These are phyloP conservation scores for Euthynnus affinis DNA, from an alignment of 2,797 vertebrate species.

Conservation along the genomic window DNA sequence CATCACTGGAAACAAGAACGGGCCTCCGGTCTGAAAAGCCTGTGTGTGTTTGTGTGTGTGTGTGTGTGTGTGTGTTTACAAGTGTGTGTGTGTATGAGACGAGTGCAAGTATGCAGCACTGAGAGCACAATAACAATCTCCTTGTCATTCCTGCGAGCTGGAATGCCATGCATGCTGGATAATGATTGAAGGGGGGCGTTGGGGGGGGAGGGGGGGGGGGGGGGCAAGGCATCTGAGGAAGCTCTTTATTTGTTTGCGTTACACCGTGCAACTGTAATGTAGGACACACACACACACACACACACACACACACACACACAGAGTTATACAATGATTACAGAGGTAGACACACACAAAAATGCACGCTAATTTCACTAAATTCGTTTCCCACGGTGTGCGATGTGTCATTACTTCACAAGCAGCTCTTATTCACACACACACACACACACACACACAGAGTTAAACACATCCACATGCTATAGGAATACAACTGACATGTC, in stretches of 20 bases:
- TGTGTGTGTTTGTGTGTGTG: slow-evolving; percentile 51
- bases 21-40: slow-evolving; percentile 78
- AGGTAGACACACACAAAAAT: slow-evolving; percentile 49
- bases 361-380: slow-evolving; percentile 24
- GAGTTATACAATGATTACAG: slow-evolving; percentile 59
- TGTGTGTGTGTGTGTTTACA: slow-evolving; percentile 40
- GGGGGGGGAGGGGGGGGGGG: slow-evolving; percentile 45
- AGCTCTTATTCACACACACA: slow-evolving; percentile 10
- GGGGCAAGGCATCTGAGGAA: slow-evolving; percentile 80
- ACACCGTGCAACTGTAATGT: slow-evolving; percentile 75
- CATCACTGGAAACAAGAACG: slow-evolving; percentile 74
- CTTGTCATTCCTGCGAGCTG: slow-evolving; percentile 85
- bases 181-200: slow-evolving; percentile 81
- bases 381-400: slow-evolving; percentile 68
- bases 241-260: slow-evolving; percentile 83
- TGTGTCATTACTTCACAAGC: slow-evolving; percentile 19
- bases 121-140: slow-evolving; percentile 87
- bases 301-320: slow-evolving; percentile 38
- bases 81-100: slow-evolving; percentile 67
- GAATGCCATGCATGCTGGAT: slow-evolving; percentile 86
- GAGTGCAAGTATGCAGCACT: slow-evolving; percentile 79
- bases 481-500: slow-evolving; percentile 27
- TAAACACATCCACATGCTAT: slow-evolving; percentile 60
- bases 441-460: background rate
- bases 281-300: slow-evolving; percentile 70